Conservation (phyloP, 2,113 vertebrate species). For the Antechinus flavipes region DNA sequence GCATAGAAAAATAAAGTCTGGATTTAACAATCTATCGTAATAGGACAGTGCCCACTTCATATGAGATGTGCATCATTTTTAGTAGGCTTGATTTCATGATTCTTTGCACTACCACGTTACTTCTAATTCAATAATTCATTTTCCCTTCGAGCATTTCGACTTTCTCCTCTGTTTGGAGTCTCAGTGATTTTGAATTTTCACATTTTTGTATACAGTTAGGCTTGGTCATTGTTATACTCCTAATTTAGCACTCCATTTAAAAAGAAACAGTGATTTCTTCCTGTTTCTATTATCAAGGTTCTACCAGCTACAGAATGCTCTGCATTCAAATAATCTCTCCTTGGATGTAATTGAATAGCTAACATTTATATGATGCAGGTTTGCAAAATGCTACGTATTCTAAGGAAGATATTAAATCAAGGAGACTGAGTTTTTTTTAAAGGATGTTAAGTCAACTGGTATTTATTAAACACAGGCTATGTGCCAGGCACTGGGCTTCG, state of each 20-base stretch:
- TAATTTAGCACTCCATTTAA: neutral
- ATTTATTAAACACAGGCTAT: neutral
- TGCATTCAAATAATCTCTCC: neutral
- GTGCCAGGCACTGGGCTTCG: neutral
- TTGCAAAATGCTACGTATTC: neutral
- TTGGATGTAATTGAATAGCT: neutral
- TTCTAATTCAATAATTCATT: constrained; percentile 7
- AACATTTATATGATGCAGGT: too few relatives aligned
- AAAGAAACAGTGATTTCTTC: constrained; percentile 16
- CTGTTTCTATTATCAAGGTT: neutral
- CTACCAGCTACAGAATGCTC: constrained; percentile 7
- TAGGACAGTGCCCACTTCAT: neutral
- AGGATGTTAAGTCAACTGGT: neutral
- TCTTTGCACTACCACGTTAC: neutral
- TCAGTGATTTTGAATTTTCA: neutral
- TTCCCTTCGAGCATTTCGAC: neutral
- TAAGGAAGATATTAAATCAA: neutral
- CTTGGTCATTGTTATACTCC: neutral
- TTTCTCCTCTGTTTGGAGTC: neutral
- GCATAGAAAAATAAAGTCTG: neutral
- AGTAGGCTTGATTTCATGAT: neutral
- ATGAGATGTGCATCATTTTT: neutral
- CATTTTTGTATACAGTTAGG: neutral
- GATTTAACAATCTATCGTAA: neutral
- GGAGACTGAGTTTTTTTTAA: neutral